Base-by-base conservation (phyloP, 2,113 vertebrate species). In the Proterorhinus semilunaris region DNA sequence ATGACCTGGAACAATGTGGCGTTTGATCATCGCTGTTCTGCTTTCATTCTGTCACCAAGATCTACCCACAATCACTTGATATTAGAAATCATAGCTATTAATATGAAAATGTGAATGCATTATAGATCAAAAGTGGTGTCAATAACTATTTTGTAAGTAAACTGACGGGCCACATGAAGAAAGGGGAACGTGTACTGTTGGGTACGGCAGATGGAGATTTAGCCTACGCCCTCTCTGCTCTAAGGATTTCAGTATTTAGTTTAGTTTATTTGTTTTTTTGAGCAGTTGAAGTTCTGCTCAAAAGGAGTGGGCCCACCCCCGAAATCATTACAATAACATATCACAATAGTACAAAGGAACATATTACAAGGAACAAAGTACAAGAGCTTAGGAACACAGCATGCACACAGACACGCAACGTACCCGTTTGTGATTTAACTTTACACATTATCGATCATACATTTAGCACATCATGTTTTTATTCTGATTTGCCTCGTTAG, bases 31-130 rank as follows among this genome's bases (percentile, higher is more conserved):
- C 69, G 76, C 76, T 74, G 86, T 82, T 72, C 76, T 61, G 74
- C 88, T 92, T 93, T 90, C 86, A 89, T 91, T 92, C 89, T 91
- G 91, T 92, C 90, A 91, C 83, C 78, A 84, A 87, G 89, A 90
- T 80, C 80, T 78, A 70, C 72, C 77, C 62, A 72, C 81, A 86
- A 86, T 83, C 85, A 82, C 79, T 88, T 82, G 83, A 90, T 88
- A 91, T 89, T 90, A 84, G 88, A 88, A 86, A 84, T 86, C 76
- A 83, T 76, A 85, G 74, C 84, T 90, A 88, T 88, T 87, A 90
- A 82, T 90, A 82, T 78, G 84, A 86, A 84, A 85, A 88, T 81
- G 76, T 69, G 64, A 64, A 87, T 92, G 87, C 81, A 92, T 92
- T 90, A 91, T 89, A 91, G 83, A 92, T 92, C 90, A 92, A 91